Conservation (phyloP, 2,797 vertebrate genomes). For the Uromys caudimaculatus region DNA sequence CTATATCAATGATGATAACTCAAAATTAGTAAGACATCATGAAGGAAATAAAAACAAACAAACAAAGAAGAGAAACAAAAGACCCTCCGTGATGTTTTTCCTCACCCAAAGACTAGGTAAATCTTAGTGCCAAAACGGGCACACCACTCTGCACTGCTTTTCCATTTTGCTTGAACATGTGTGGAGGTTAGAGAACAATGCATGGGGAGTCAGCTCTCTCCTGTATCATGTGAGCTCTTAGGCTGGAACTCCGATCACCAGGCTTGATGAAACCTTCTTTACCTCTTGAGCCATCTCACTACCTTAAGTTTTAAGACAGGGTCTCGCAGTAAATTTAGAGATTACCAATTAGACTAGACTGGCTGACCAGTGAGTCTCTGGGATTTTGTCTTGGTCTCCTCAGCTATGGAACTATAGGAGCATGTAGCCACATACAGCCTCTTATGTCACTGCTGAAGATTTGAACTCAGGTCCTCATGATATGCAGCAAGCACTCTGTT, state of each 20-base stretch:
- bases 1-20: conserved; percentile 10
- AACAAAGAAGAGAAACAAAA: background rate
- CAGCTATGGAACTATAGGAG: background rate
- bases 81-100: background rate
- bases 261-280: background rate
- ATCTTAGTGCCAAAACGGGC: background rate
- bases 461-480: background rate
- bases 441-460: background rate
- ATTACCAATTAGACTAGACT: background rate
- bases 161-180: background rate
- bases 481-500: background rate
- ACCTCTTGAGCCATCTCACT: background rate
- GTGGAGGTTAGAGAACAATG: background rate
- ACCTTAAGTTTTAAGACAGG: background rate
- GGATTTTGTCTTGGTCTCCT: background rate
- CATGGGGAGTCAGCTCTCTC: background rate
- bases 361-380: background rate
- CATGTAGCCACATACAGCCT: background rate
- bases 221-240: background rate
- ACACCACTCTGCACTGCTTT: background rate
- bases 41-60: background rate
- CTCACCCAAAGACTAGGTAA: background rate
- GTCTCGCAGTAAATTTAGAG: background rate
- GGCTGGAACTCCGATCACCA: background rate
- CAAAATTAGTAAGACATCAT: background rate